Base-by-base conservation (phyloP, 2,797 vertebrate species). In the Alca torda region DNA sequence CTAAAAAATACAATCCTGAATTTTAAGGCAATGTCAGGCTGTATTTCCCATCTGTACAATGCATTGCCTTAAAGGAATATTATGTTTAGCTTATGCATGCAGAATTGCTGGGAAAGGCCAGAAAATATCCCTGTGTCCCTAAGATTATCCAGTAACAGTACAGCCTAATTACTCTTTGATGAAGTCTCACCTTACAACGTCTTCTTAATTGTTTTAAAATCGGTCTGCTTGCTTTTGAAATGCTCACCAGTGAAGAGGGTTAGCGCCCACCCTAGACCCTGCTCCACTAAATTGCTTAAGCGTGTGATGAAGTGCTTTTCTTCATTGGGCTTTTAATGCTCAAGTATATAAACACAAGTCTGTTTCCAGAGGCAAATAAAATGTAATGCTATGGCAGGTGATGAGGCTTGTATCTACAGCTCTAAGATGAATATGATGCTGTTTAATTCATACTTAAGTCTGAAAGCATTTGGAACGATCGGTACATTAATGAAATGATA, bases 401-500 rank as follows among this genome's bases (percentile, higher is more conserved):
- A 77, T 91, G 73, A 80, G 46, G 35, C 41, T 90, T 95, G 45
- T 80, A 91, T 93, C 90, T 96, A 46, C 92, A 96, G 59, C 72
- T 95, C 63, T 56, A 94, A 97, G 94, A 97, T 90, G 35, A 96
- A 92, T 95, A 89, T 90, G 54, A 25, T 81, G 73, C 91, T 96
- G 21, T 93, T 96, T 97, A 91, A 96, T 96, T 96, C 84, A 94
- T 96, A 33, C 45, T 95, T 91, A 87, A 94, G 56, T 96, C 70
- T 91, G 92, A 96, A 97, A 95, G 76, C 76, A 95, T 97, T 97
- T 95, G 94, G 88, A 96, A 80, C 5, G 59, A 96, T 78, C 2
- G 5, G 50, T 70, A 91, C 51, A 79, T 98, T 98, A 97, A 96
- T 95, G 78, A 98, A 93, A 96, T 73, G 50, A 97, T 95, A 97